phyloP scores from a whole-genome alignment of 2,797 vertebrate species.

The Ibycter americanus region DNA sequence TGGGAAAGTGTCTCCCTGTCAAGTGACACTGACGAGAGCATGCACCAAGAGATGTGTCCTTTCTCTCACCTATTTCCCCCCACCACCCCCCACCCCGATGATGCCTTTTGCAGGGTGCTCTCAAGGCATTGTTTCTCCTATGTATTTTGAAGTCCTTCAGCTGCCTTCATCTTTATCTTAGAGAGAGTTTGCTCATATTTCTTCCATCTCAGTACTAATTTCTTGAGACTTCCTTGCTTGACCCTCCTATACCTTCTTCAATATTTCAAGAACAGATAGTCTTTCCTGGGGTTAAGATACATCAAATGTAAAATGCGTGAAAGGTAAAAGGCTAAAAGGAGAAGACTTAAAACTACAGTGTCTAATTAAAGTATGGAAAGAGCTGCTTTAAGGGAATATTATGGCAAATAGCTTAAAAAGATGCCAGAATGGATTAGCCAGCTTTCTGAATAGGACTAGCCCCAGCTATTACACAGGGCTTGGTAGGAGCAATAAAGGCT shows the following conservation, averaged over 20 bases:
- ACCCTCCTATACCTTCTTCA: background rate
- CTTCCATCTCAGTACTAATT: background rate
- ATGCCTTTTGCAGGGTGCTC: background rate
- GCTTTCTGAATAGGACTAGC: constrained; percentile 4
- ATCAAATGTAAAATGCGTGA: background rate
- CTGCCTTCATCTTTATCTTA: background rate
- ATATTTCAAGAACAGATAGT: background rate
- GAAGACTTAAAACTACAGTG: background rate
- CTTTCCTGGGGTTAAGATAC: background rate
- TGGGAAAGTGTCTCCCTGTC: background rate
- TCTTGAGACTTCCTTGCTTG: background rate
- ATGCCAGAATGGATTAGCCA: background rate
- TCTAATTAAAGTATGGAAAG: background rate
- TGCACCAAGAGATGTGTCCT: background rate
- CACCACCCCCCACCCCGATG: too few relatives aligned
- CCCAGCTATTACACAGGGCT: background rate
- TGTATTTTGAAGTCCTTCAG: background rate
- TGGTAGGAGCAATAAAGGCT: background rate
- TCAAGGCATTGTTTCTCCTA: background rate
- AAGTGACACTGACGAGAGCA: background rate
- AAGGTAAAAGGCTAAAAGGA: background rate
- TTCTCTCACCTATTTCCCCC: background rate
- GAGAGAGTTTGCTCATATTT: background rate
- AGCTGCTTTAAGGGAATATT: background rate
- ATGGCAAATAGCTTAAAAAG: background rate